Percentiles rank a stretch among this genome's conserved stretches.
Conservation (phyloP, 2,888 invertebrate species). For the Ceraclea dissimilis region DNA sequence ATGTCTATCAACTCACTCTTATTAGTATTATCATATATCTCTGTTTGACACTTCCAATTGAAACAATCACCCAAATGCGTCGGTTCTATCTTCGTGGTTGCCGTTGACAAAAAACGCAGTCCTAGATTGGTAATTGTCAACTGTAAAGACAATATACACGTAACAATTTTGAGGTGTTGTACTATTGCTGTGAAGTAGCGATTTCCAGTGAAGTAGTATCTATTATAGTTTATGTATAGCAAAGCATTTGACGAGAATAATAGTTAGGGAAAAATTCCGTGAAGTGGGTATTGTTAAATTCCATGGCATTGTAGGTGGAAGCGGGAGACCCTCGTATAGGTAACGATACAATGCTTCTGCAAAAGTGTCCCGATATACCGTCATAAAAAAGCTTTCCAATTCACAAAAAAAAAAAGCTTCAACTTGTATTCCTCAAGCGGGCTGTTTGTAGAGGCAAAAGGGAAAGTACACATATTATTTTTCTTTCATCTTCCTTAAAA, state of each 20-base stretch:
- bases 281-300: neutral
- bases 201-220: too few species aligned
- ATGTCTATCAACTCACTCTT: too few species aligned
- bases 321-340: conserved; percentile 22
- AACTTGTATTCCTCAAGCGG: conserved; percentile 18
- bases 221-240: too few species aligned
- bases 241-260: neutral
- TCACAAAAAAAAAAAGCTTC: conserved; percentile 26
- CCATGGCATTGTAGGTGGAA: conserved; percentile 22
- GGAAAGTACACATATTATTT: neutral
- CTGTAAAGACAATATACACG: too few species aligned
- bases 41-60: too few species aligned
- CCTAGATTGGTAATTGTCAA: too few species aligned
- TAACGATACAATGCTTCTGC: conserved; percentile 26
- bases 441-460: conserved; percentile 2
- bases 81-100: too few species aligned
- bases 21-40: too few species aligned
- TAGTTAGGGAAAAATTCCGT: neutral
- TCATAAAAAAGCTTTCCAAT: conserved; percentile 27
- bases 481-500: neutral
- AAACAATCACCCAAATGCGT: too few species aligned
- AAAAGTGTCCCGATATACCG: conserved; percentile 27
- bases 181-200: too few species aligned
- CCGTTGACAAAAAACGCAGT: too few species aligned
- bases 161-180: too few species aligned